Percentiles rank a stretch among this genome's conserved stretches.
Evolutionary conservation across 2,113 vertebrate genomes (phyloP).

Genomic region (Astatoreochromis straeleni): DNA sequence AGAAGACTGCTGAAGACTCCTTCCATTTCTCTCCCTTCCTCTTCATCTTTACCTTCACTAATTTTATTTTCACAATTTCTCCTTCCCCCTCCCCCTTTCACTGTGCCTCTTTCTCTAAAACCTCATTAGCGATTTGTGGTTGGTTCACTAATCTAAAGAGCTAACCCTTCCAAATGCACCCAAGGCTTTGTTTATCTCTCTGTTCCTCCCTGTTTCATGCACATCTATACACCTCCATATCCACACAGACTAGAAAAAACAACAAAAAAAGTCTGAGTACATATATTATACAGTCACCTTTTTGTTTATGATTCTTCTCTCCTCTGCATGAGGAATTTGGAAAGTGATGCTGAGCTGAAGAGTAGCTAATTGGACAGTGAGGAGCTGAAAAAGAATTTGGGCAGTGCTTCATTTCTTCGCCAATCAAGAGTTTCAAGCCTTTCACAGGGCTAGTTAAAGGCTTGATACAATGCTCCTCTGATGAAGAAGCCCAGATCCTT

Average conservation of each 20-base stretch:
- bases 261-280: neutral
- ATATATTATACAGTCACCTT: neutral
- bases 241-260: neutral
- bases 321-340: neutral
- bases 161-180: neutral
- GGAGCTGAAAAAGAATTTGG: neutral
- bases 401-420: neutral
- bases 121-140: slow-evolving; percentile 47
- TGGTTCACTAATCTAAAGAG: slow-evolving; percentile 26
- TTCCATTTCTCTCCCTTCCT: slow-evolving; percentile 31
- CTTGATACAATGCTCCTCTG: slow-evolving; percentile 1
- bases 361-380: slow-evolving; percentile 34
- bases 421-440: slow-evolving; percentile 21
- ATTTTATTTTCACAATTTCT: slow-evolving; percentile 44
- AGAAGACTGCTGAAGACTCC: slow-evolving; percentile 56
- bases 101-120: slow-evolving; percentile 17
- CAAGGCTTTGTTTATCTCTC: slow-evolving; percentile 8
- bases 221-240: neutral
- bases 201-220: neutral
- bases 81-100: neutral
- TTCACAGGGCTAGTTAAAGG: neutral
- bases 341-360: slow-evolving; percentile 21
- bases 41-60: slow-evolving; percentile 35
- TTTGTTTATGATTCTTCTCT: slow-evolving; percentile 4
- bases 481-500: slow-evolving; percentile 15